Conservation (phyloP, 2,113 vertebrate genomes). For the Myotis lucifugus region DNA sequence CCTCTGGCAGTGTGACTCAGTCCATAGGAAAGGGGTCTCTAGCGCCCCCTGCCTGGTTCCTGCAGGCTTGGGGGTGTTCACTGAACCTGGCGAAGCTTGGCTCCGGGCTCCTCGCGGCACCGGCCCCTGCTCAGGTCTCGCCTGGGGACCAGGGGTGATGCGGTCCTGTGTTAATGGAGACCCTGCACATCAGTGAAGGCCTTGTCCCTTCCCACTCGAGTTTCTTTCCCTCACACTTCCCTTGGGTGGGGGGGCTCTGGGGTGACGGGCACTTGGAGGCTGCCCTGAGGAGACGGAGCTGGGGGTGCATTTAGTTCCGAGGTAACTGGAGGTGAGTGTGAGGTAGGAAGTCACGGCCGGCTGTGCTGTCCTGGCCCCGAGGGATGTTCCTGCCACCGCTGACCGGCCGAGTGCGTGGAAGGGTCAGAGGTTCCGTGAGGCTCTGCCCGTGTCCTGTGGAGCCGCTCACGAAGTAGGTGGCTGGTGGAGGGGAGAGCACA, state of each 20-base stretch:
- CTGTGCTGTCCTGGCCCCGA: neutral
- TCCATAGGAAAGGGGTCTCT: neutral
- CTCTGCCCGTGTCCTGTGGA: neutral
- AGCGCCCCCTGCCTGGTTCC: neutral
- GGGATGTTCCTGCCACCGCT: neutral
- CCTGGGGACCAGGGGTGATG: rapidly evolving
- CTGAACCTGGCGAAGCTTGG: neutral
- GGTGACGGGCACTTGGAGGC: neutral
- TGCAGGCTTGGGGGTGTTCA: neutral
- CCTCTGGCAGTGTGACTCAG: neutral
- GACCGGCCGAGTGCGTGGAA: neutral
- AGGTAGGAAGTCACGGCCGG: neutral
- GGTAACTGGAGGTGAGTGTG: neutral
- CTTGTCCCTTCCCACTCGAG: neutral
- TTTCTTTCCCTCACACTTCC: neutral
- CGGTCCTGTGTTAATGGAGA: neutral
- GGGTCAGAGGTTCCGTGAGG: neutral
- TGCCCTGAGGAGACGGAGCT: neutral
- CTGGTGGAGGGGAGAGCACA: neutral
- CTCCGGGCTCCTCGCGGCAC: neutral
- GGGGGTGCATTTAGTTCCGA: neutral
- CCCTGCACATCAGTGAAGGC: neutral
- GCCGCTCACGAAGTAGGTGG: neutral
- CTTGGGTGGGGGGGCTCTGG: neutral
- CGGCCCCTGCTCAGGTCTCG: neutral